Evolutionary conservation across 2,888 invertebrate species (phyloP).

Genomic region (Dynastes maya): DNA sequence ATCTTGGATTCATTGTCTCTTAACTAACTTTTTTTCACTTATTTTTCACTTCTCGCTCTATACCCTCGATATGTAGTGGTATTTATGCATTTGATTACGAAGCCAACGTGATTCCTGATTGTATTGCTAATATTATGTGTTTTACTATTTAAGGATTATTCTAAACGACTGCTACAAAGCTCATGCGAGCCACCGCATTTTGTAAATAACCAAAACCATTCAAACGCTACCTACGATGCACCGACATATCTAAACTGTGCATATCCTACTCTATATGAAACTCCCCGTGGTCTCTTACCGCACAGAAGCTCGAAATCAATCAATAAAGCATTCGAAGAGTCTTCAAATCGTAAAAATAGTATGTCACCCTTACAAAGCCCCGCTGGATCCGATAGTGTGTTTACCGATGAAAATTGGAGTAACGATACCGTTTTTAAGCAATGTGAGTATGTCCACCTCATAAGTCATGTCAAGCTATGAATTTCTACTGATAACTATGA

Average conservation of each 20-base stretch:
- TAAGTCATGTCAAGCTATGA: too few relatives aligned
- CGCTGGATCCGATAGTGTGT: slow-evolving; percentile 78
- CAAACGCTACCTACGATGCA: slow-evolving; percentile 61
- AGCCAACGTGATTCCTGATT: too few relatives aligned
- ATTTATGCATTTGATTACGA: too few relatives aligned
- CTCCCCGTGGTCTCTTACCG: slow-evolving; percentile 64
- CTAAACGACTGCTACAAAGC: slow-evolving; percentile 57
- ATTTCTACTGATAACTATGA: too few relatives aligned
- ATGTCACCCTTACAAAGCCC: slow-evolving; percentile 75
- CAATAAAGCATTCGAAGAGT: slow-evolving; percentile 61
- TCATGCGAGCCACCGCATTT: slow-evolving; percentile 50
- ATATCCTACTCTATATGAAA: slow-evolving; percentile 74
- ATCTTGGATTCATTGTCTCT: too few relatives aligned
- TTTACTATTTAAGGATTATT: slow-evolving; percentile 16
- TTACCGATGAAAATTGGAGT: slow-evolving; percentile 80
- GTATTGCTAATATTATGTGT: too few relatives aligned
- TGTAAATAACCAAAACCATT: slow-evolving; percentile 42
- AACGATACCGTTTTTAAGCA: slow-evolving; percentile 69
- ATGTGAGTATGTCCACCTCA: slow-evolving; percentile 55
- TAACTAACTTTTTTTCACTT: too few relatives aligned
- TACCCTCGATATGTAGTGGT: too few relatives aligned
- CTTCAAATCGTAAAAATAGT: slow-evolving; percentile 56
- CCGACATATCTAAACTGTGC: slow-evolving; percentile 65
- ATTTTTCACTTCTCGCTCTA: too few relatives aligned
- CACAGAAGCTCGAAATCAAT: slow-evolving; percentile 54